Evolutionary conservation across 2,888 invertebrate species (phyloP).

Genomic region (Tinea semifulvella): DNA sequence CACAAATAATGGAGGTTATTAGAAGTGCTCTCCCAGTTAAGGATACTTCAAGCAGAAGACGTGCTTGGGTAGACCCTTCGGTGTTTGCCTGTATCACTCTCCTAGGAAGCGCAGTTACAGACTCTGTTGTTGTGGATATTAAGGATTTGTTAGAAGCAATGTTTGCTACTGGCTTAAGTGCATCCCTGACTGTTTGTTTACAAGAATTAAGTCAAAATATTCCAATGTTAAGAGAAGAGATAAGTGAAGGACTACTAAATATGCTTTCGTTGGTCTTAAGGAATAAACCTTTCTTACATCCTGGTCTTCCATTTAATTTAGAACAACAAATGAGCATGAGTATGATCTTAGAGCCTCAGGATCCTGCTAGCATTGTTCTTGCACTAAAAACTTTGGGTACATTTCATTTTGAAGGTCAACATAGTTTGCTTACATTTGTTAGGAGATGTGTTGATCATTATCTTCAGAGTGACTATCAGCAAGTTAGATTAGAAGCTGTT

Average conservation of each 20-base stretch:
- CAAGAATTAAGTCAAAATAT: constrained; percentile 90
- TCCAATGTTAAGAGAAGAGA: constrained; percentile 86
- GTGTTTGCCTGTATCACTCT: constrained; percentile 95
- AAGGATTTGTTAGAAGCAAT: constrained; percentile 89
- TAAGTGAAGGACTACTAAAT: constrained; percentile 91
- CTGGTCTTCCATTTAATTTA: constrained; percentile 76
- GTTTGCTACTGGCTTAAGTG: constrained; percentile 90
- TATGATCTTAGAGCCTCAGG: constrained; percentile 67
- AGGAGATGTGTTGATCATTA: constrained; percentile 92
- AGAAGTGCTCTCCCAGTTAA: constrained; percentile 79
- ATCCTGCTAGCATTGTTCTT: constrained; percentile 86
- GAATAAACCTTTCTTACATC: constrained; percentile 85
- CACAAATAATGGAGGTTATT: constrained; percentile 86
- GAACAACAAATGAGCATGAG: constrained; percentile 58
- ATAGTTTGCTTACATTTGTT: constrained; percentile 89
- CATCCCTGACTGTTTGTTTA: constrained; percentile 89
- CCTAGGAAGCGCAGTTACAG: constrained; percentile 86
- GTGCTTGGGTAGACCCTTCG: constrained; percentile 80
- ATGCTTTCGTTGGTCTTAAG: constrained; percentile 92
- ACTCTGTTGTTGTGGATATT: constrained; percentile 79
- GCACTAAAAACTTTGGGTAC: constrained; percentile 92
- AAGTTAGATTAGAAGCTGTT: constrained; percentile 91
- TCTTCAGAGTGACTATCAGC: constrained; percentile 88
- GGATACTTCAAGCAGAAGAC: constrained; percentile 80
- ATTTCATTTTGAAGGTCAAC: constrained; percentile 89